Base-by-base conservation (phyloP, 2,888 invertebrate species). In the Adineta ricciae region DNA sequence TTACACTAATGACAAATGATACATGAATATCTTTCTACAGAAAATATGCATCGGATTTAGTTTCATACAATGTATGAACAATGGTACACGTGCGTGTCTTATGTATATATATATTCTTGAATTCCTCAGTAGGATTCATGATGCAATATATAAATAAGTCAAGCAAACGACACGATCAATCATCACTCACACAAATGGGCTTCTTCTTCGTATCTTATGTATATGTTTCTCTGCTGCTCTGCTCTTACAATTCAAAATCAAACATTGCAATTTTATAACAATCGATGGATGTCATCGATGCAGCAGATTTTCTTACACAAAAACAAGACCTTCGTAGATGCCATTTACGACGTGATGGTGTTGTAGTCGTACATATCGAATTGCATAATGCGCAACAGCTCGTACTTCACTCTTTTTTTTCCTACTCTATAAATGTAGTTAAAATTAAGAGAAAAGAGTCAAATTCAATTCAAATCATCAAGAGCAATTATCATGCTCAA, bases 381-480 rank as follows among this genome's bases (percentile, higher is more conserved):
- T 64, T 64, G 64, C 64, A 64, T 64, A 64, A 64, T 64, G 19
- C 27, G 64, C 32, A 64, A 64, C 64, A 64, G 64, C 64, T 64
- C 64, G 64, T 32, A 32, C 64, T 64, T 64, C 32, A 27, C 64
- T 64, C 24, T 32, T 27, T 54, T n/a, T 19, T n/a, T 2, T 27
- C 4, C 3, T 56, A 11, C 27, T 27, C 27, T 56, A 56, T 64
- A 2, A n/a, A 64, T 19, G 8, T 64, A n/a, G 32, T 5, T 64
- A 5, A 64, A 56, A 27, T 56, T 27, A 56, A 56, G 32, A 36
- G 24, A 64, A 32, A 64, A 36, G 64, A 64, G 64, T 64, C 64
- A 64, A 64, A 64, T 64, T 64, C 64, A 64, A 64, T 64, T 64
- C 64, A 64, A 32, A 64, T 64, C 64, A 64, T 64, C 64, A 64